Evolutionary conservation across 2,797 vertebrate genomes (phyloP).

Genomic region (Acipenser transmontanus): DNA sequence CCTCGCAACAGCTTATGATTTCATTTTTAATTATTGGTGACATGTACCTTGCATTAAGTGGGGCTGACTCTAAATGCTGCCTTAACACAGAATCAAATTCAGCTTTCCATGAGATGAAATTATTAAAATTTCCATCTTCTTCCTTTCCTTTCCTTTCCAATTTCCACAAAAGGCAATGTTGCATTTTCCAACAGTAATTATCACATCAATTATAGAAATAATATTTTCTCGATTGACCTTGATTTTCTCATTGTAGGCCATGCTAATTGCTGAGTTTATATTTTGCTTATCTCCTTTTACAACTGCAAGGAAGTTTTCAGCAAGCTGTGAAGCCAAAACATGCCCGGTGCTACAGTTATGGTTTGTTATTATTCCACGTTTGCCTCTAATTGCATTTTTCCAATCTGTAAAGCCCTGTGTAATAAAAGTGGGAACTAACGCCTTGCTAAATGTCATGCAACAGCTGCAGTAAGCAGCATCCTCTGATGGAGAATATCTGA

Average conservation of each 20-base stretch:
- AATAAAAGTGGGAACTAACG: slow-evolving; percentile 1
- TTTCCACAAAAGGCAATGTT: slow-evolving; percentile 1
- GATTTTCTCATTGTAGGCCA: no score
- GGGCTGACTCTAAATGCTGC: slow-evolving; percentile 10
- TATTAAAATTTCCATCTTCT: slow-evolving; percentile 11
- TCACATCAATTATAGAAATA: no score
- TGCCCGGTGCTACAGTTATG: slow-evolving; percentile 12
- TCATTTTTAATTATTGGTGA: slow-evolving; percentile 13
- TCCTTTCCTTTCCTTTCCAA: not conserved
- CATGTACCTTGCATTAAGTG: slow-evolving; percentile 5
- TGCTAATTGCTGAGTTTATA: no score
- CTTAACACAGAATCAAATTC: slow-evolving; percentile 7
- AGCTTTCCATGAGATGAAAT: slow-evolving; percentile 18
- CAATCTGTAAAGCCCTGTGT: slow-evolving; percentile 9
- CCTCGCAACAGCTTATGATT: slow-evolving; percentile 13
- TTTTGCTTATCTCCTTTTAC: not conserved
- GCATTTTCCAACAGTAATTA: not conserved
- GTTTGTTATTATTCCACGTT: slow-evolving; percentile 7
- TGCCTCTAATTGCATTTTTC: slow-evolving; percentile 9
- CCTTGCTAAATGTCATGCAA: slow-evolving; percentile 10
- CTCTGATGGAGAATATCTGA: slow-evolving; percentile 6
- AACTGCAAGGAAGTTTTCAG: slow-evolving; percentile 9
- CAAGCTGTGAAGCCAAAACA: slow-evolving; percentile 8
- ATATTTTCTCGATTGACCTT: no score
- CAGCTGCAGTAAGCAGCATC: slow-evolving; percentile 3